Base-by-base conservation (phyloP, 2,888 invertebrate species). In the Rhingia rostrata region DNA sequence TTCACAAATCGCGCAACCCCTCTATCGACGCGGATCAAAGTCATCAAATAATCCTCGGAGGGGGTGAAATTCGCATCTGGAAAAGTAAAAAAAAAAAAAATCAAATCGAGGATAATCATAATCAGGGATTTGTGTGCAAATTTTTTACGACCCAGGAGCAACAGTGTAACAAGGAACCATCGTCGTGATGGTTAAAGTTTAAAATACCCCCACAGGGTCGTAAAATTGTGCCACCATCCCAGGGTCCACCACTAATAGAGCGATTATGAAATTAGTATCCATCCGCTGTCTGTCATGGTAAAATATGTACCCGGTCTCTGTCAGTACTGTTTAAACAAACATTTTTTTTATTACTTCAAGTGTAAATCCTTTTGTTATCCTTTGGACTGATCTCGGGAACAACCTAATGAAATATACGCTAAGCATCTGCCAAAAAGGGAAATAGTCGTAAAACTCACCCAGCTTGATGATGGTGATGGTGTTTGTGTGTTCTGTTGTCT, bases 341-440 rank as follows among this genome's bases (percentile, higher is more conserved):
- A 9, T 54, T 43, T 41, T 43, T 32, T 83, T 80, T 84, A 84
- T 56, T 61, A 80, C 80, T 70, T 74, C 30, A 7, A 80, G 80
- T 84, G 84, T 56, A 61, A 84, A 84, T 84, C 84, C 84, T 80
- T 80, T 64, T 79, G 69, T 84, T 79, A 84, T 84, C 83, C 79
- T 69, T 79, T 69, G 7, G 53, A 70, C 64, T 64, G 79, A 74
- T 84, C 79, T 73, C 58, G 45, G 41, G 9, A 66, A 53, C 47
- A 66, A 77, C 69, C 56, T 33, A 41, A 49, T 66, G 49, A 79
- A 63, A 72, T 58, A 22, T 2, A 75, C 75, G 66, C 75, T 64
- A 54, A 80, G 66, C 84, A 84, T 84, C 84, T 84, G 84, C 69
- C 79, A 67, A 53, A 75, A 22, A 22, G 22, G 69, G 69, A 80